These are phyloP conservation scores for Itoplectis maculator DNA, from an alignment of 2,888 invertebrate genomes.

Conservation along the genomic window DNA sequence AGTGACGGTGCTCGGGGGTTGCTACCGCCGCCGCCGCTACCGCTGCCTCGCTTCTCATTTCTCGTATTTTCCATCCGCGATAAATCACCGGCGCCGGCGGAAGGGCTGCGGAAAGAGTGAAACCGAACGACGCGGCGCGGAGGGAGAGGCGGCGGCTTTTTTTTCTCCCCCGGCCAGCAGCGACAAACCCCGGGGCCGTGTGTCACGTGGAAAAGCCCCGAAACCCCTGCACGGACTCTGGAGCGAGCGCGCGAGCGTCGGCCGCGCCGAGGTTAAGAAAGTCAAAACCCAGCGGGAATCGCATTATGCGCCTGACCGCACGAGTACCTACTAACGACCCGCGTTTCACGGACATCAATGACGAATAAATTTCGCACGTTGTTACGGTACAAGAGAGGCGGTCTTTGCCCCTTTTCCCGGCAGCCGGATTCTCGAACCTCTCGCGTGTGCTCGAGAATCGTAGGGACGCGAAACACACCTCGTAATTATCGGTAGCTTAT, in stretches of 20 bases:
- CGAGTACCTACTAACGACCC: constrained; percentile 69
- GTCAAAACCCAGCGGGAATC: constrained; percentile 70
- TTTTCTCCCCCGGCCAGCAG: constrained; percentile 33
- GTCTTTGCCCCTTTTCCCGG: constrained; percentile 15
- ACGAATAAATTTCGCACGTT: constrained; percentile 67
- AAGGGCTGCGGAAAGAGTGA: constrained; percentile 75
- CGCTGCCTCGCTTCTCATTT: constrained; percentile 81
- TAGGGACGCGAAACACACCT: neutral
- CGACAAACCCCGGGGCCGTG: constrained; percentile 66
- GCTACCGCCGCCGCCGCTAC: no score
- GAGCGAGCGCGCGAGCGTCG: no score
- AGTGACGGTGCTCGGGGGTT: constrained; percentile 51
- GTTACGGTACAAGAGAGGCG: constrained; percentile 44
- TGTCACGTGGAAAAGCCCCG: constrained; percentile 78
- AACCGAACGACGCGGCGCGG: constrained; percentile 68
- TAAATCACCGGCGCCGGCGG: constrained; percentile 82
- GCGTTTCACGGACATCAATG: constrained; percentile 67
- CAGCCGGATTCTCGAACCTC: constrained; percentile 23
- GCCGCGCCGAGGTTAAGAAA: constrained; percentile 70
- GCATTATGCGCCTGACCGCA: constrained; percentile 70
- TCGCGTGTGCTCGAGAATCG: neutral
- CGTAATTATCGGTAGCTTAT: neutral
- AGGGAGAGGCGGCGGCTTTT: constrained; percentile 67
- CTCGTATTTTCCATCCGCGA: constrained; percentile 83
- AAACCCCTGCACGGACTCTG: no score